Evolutionary conservation across 2,797 vertebrate genomes (phyloP).

Genomic region (Pangasius larnaudii): DNA sequence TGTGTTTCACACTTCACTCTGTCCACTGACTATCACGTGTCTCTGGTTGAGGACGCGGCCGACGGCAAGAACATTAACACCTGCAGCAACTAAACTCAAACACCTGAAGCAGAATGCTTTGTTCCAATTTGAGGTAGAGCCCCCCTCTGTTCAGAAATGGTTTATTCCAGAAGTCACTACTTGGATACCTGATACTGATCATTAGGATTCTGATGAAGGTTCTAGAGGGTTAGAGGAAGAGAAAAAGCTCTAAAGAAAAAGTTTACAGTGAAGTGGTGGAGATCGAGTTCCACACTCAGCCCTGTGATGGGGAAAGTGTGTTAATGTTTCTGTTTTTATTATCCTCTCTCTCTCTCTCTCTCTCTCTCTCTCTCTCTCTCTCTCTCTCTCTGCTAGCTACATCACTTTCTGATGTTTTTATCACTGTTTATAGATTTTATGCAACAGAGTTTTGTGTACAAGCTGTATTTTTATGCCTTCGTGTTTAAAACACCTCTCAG

Average conservation of each 20-base stretch:
- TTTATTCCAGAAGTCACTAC: not conserved
- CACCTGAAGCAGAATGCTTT: not conserved
- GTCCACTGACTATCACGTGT: slow-evolving; percentile 92
- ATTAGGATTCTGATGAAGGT: not conserved
- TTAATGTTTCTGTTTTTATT: not conserved
- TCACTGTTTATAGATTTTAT: not conserved
- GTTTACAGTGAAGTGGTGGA: not conserved
- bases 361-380: not conserved
- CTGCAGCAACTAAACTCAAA: slow-evolving; percentile 79
- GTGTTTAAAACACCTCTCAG: not conserved
- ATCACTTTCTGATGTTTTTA: too few relatives aligned
- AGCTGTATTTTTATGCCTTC: not conserved
- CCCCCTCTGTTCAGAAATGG: not conserved
- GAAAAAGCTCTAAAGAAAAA: not conserved
- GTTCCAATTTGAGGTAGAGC: not conserved
- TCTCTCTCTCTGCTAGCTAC: not conserved
- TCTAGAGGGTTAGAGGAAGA: not conserved
- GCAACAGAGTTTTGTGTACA: not conserved
- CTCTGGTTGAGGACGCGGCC: slow-evolving; percentile 89
- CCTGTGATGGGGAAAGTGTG: not conserved
- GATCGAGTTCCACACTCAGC: not conserved
- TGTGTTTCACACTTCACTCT: slow-evolving; percentile 96
- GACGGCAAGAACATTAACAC: slow-evolving; percentile 98
- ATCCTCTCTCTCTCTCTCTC: not conserved
- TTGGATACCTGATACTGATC: too few relatives aligned